A percentile compares a stretch with the other conserved stretches of the same genome.
Evolutionary conservation across 2,888 invertebrate species (phyloP).

Genomic region (Agrenia bidenticulata): DNA sequence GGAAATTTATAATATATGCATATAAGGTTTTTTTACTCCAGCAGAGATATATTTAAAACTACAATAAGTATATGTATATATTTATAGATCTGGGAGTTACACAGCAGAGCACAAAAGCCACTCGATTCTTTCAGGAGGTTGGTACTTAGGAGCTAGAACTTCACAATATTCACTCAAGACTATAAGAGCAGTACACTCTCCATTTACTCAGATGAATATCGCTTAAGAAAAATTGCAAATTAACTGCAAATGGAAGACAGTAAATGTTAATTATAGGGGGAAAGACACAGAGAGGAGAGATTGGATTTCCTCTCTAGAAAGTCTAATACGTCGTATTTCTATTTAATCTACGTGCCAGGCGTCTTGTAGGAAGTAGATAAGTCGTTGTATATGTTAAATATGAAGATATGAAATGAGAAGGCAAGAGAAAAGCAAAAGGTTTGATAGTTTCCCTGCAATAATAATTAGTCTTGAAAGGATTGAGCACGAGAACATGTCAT

Average conservation of each 20-base stretch:
- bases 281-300: neutral
- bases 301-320: no score
- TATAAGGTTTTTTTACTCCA: no score
- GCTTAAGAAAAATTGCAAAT: conserved; percentile 20
- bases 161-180: neutral
- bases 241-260: conserved; percentile 21
- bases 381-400: neutral
- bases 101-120: no score
- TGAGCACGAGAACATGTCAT: conserved; percentile 34
- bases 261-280: conserved; percentile 18
- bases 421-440: neutral
- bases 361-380: conserved; percentile 8
- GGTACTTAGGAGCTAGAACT: no score
- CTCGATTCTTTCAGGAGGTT: no score
- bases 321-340: no score
- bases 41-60: no score
- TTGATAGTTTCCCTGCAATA: conserved; percentile 25
- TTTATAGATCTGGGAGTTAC: no score
- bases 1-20: no score
- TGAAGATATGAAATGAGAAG: neutral
- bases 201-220: conserved; percentile 10
- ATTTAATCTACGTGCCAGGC: no score
- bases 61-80: no score
- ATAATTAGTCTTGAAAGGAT: conserved; percentile 30
- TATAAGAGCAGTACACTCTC: neutral